Base-by-base conservation (phyloP, 1,140 invertebrate species). In the Eriosoma lanigerum region DNA sequence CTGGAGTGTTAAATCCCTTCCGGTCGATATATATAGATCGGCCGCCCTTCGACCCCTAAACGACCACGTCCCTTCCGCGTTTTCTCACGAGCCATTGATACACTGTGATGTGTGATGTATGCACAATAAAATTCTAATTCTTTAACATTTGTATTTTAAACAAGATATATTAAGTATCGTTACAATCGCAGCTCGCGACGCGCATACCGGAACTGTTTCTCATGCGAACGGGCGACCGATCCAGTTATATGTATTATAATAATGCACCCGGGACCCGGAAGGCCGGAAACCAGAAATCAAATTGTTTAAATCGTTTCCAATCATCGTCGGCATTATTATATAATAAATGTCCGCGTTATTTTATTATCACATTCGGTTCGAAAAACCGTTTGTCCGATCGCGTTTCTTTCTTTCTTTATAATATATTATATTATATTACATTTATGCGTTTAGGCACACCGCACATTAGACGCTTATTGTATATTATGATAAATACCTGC, bases 201-300 rank as follows among this genome's bases (percentile, higher is more conserved):
- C 32, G 32, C 72, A 21, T 62, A 78, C 75, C 75, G 56, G 75
- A 78, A 78, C 75, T 62, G 75, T 78, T 78, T 78, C 75, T 44
- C 75, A 78, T 78, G 75, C 26, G 24, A 15, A 50, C 46, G 24
- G 21, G 15, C 66, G 66, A 32, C 32, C 32, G 32, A 66, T 72
- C 68, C 68, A 52, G 68, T 52, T 72, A 50, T 38, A 4, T 38
- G 32, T 38, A 38, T 38, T 38, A 38, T 38, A 4, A 38, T 38
- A 38, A 4, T 38, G 21, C 26, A 0, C 75, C 56, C 56, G 75
- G 62, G 62, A 78, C 75, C 75, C 48, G 75, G 48, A 78, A 78
- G n/a, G n/a, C 75, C 56, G 75, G 75, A 78, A 78, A 78, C 75
- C 75, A 62, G 75, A 62, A 78, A 78, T 78, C 75, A 68, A 68